Evolutionary conservation across 2,888 invertebrate species (phyloP).

Genomic region (Apamea epomidion): DNA sequence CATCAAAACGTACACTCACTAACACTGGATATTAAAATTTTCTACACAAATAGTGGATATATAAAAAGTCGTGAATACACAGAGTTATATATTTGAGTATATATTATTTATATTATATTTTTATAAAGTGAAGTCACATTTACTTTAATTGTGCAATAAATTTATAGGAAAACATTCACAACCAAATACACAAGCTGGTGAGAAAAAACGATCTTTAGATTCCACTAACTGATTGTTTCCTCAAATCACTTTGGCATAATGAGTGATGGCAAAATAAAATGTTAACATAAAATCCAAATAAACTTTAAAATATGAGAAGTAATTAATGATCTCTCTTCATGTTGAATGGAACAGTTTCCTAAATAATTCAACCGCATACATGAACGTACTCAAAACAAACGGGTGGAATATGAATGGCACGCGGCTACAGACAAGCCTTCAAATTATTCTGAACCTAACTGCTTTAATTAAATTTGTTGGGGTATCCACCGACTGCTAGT

Average conservation of each 20-base stretch:
- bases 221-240: neutral
- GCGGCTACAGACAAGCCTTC: slow-evolving; percentile 23
- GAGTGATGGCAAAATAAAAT: slow-evolving; percentile 36
- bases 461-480: slow-evolving; percentile 49
- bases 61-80: slow-evolving; percentile 68
- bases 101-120: slow-evolving; percentile 54
- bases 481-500: slow-evolving; percentile 31
- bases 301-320: neutral
- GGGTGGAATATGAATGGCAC: slow-evolving; percentile 19
- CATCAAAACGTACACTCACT: slow-evolving; percentile 67
- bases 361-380: slow-evolving; percentile 43
- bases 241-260: slow-evolving; percentile 29
- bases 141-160: slow-evolving; percentile 68
- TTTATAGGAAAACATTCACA: slow-evolving; percentile 84
- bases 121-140: slow-evolving; percentile 60
- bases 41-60: slow-evolving; percentile 66
- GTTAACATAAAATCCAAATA: neutral
- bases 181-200: slow-evolving; percentile 80
- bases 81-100: slow-evolving; percentile 60
- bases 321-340: neutral
- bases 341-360: slow-evolving; percentile 13
- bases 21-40: slow-evolving; percentile 63
- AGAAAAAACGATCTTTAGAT: neutral
- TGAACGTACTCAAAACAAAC: slow-evolving; percentile 24
- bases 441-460: slow-evolving; percentile 45